Evolutionary conservation across 2,888 invertebrate species (phyloP), one percentile per base, ranked within the genome.

Genomic region (Ceriagrion tenellum): DNA sequence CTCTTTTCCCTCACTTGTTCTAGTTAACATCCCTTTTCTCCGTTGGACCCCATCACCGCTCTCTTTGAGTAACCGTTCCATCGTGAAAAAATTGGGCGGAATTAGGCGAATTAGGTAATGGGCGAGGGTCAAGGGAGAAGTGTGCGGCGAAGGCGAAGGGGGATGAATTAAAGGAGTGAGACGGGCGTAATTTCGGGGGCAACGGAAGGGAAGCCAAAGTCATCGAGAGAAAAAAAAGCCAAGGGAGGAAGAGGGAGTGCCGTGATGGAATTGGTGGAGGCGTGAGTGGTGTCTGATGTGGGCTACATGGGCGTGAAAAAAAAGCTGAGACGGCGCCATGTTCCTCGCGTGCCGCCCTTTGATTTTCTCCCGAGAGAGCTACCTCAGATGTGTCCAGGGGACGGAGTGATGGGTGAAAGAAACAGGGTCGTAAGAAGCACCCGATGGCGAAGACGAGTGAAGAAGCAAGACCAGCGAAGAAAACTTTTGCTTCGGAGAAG

Each of bases 241-340:
- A n/a, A 88, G 35, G 55, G 40, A 40, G 88, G n/a, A 30, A 59
- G n/a, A 59, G 69, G 8, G 18, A 47, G 47, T 47, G 16, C 47
- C 47, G 69, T 4, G 47, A 74, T 40, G 47, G 93, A 35, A 59
- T 91, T 59, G 90, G 59, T 55, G n/a, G 55, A 55, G 55, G 13
- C 69, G 69, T 69, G 93, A 93, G 93, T 93, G 93, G 93, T 69
- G 93, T 93, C 47, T 93, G 93, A 93, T 74, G 93, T 93, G 90
- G 90, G 90, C 35, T 91, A 23, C 90, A 55, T 91, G 69, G 93
- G 93, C 47, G 93, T 74, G 91, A 91, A 93, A 89, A 55, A 89
- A 47, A 89, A 89, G 74, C 16, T 16, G 13, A 16, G 81, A 16
- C 74, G 63, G 69, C 69, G 93, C 69, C 40, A 30, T 59, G 59